Conservation (phyloP, 2,888 invertebrate species). For the Minunthozetes semirufus region DNA sequence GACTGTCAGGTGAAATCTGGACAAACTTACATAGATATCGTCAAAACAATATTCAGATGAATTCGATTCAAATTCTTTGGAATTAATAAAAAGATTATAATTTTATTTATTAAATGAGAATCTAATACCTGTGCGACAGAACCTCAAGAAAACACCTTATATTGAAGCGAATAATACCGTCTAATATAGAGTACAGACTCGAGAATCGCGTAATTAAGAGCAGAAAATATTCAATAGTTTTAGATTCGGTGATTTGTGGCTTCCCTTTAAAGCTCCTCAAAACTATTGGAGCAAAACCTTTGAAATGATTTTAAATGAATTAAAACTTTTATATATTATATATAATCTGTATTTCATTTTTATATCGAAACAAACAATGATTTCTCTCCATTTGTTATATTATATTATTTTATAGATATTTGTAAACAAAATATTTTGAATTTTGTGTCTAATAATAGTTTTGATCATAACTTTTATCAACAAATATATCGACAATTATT, state of each 20-base stretch:
- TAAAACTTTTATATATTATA: slow-evolving; percentile 4
- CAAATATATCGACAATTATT: no score
- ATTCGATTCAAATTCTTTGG: not conserved
- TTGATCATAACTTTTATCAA: no score
- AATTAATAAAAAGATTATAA: not conserved
- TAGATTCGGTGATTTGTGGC: not conserved
- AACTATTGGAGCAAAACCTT: not conserved
- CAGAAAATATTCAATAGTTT: not conserved
- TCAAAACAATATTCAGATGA: slow-evolving; percentile 31
- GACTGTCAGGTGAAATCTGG: slow-evolving; percentile 51
- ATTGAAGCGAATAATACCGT: no score
- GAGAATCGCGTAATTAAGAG: not conserved
- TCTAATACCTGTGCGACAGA: not conserved
- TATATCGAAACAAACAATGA: not conserved
- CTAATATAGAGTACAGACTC: not conserved
- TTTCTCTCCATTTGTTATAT: not conserved
- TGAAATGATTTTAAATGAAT: not conserved
- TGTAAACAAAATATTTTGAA: no score
- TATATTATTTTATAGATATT: not conserved
- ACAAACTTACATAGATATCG: slow-evolving; percentile 46
- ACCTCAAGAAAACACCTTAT: not conserved
- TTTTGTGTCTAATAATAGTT: no score
- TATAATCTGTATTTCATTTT: not conserved
- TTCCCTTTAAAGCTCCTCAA: not conserved
- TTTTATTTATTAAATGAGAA: not conserved